Evolutionary conservation across 1,140 invertebrate species (phyloP), one percentile per base, ranked within the genome.

Genomic region (Vanessa tameamea): DNA sequence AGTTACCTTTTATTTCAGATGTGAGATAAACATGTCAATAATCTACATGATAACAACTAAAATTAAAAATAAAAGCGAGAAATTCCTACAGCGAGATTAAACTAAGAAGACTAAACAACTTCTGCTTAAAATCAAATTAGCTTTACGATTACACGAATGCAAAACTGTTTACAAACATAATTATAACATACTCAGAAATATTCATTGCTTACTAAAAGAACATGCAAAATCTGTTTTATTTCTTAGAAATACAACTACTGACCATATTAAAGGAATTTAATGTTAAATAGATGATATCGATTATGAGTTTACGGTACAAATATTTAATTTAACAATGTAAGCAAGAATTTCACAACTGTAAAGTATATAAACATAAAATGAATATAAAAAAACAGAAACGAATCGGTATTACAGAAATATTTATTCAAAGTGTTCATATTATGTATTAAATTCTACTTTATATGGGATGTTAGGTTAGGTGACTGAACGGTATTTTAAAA

Each of bases 141-240:
- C n/a, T 51, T 51, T 51, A 51, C 48, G 48, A 51, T 51, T 51
- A n/a, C n/a, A 51, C 48, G 48, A 51, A 51, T n/a, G 48, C n/a
- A 51, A 51, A 51, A 51, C 48, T 51, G 48, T 51, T 51, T 51
- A 51, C 13, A 6, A 51, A 15, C 11, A n/a, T 51, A 51, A 51
- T 15, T 51, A 51, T 51, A 51, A 51, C 48, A 51, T 51, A 15
- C 5, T 51, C n/a, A 51, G 13, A 51, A 51, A 51, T 51, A 51
- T n/a, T n/a, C 48, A 14, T 51, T 51, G n/a, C 48, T 15, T 15
- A 51, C 48, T 51, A 14, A 51, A 51, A n/a, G 48, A 51, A 51
- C 48, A 51, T 6, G 48, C 48, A 14, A 51, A 5, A n/a, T 51
- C 3, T 43, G 6, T 43, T 43, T 9, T 43, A 43, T 43, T 43